A percentile compares a stretch with the other conserved stretches of the same genome.
These are phyloP conservation scores for Coptodon rendalli DNA, from an alignment of 2,113 vertebrate genomes.

Conservation along the genomic window DNA sequence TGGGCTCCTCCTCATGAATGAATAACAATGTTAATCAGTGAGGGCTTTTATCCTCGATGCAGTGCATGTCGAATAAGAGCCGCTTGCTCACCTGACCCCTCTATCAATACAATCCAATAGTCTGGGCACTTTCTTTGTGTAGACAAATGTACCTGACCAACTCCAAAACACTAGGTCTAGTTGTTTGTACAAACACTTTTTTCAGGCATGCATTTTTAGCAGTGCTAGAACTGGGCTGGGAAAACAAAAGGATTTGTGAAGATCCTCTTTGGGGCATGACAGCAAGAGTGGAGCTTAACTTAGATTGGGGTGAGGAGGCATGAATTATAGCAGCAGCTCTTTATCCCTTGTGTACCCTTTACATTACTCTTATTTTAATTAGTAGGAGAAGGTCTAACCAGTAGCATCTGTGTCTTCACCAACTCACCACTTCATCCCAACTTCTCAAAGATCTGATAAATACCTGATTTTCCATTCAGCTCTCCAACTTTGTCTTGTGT, in stretches of 20 bases:
- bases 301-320: slow-evolving; percentile 26
- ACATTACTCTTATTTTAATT: slow-evolving; percentile 50
- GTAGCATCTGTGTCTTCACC: not conserved
- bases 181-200: not conserved
- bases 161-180: not conserved
- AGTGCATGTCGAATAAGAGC: slow-evolving; percentile 11
- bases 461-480: not conserved
- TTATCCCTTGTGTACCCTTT: slow-evolving; percentile 19
- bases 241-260: slow-evolving; percentile 37
- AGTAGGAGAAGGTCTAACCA: not conserved
- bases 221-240: not conserved
- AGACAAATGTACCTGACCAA: not conserved
- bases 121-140: not conserved
- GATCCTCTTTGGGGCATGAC: slow-evolving; percentile 16
- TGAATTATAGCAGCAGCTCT: slow-evolving; percentile 16
- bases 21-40: slow-evolving; percentile 55
- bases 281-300: slow-evolving; percentile 20
- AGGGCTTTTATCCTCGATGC: not conserved
- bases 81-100: slow-evolving; percentile 37
- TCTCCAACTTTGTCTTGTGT: not conserved
- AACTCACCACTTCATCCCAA: not conserved
- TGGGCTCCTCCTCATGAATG: slow-evolving; percentile 42
- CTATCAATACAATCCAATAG: slow-evolving; percentile 18
- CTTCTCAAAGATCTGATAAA: slow-evolving; percentile 9
- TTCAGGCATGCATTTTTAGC: not conserved